Base-by-base conservation (phyloP, 2,888 invertebrate species). In the Muscina levida region DNA sequence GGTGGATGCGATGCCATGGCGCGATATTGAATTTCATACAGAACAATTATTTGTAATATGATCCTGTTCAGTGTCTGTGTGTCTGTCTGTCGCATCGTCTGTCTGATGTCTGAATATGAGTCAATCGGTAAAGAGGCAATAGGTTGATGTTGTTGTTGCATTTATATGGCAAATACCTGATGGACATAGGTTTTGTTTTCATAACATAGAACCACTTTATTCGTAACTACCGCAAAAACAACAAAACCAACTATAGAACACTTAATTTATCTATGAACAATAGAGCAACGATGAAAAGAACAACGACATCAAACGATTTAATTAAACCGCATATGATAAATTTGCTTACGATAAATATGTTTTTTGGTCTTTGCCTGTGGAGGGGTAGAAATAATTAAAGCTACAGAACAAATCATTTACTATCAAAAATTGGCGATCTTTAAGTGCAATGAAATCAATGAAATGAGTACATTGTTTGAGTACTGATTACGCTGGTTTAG, bases 41-140 rank as follows among this genome's bases (percentile, higher is more conserved):
- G 42, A 62, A 62, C 62, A 62, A 62, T 62, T 62, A 62, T 62
- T 62, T 42, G 62, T 62, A 42, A 62, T 62, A 13, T 62, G 62
- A 62, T 19, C 39, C 8, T 31, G 3, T 8, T 31, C 31, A 31
- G 31, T 8, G 8, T 39, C 42, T 37, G 4, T 42, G 11, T 42
- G 22, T 42, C 62, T 62, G 42, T 2, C 56, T 24, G 24, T 13
- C 2, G 26, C 13, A 22, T 8, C 8, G 31, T 31, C 31, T 31
- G 31, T 31, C 31, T 42, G 4, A 1, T n/a, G n/a, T n/a, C n/a
- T n/a, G n/a, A n/a, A n/a, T n/a, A n/a, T n/a, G n/a, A n/a, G n/a
- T n/a, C n/a, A n/a, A n/a, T n/a, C n/a, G n/a, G n/a, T n/a, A n/a
- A n/a, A n/a, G n/a, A n/a, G n/a, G n/a, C n/a, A n/a, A n/a, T n/a